These are phyloP conservation scores for Leucoraja erinaceus DNA, from an alignment of 2,113 vertebrate species.

Conservation along the genomic window DNA sequence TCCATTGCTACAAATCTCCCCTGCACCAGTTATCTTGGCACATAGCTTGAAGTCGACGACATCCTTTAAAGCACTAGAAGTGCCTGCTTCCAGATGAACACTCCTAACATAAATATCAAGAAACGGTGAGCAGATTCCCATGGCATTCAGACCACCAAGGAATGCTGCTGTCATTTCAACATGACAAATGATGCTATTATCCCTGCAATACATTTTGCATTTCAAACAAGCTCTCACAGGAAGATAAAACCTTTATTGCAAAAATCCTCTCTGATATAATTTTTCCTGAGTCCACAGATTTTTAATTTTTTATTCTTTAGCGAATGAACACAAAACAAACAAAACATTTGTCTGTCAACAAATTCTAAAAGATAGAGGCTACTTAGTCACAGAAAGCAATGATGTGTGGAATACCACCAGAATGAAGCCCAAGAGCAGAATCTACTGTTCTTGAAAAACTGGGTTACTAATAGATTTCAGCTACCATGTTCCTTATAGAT, in stretches of 20 bases:
- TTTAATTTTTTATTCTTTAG: neutral
- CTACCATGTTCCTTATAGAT: no score
- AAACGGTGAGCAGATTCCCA: neutral
- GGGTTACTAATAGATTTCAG: no score
- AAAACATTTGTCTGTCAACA: no score
- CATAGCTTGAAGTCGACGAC: neutral
- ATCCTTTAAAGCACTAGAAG: neutral
- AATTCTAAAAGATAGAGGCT: no score
- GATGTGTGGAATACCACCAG: no score
- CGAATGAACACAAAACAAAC: neutral
- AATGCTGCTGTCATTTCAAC: neutral
- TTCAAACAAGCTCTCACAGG: neutral
- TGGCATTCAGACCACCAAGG: neutral
- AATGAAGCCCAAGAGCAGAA: no score
- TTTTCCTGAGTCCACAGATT: neutral
- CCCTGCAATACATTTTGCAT: neutral
- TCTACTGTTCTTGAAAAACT: no score
- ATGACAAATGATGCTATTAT: neutral
- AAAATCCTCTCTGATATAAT: neutral
- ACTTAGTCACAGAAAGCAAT: no score
- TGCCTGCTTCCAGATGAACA: slow-evolving; percentile 15
- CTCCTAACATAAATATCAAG: neutral
- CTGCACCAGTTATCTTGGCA: slow-evolving; percentile 12
- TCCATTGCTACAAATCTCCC: neutral
- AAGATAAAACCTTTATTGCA: neutral